These are phyloP conservation scores for Plecturocebus donacophilus DNA, from an alignment of 2,113 vertebrate genomes.

Conservation along the genomic window DNA sequence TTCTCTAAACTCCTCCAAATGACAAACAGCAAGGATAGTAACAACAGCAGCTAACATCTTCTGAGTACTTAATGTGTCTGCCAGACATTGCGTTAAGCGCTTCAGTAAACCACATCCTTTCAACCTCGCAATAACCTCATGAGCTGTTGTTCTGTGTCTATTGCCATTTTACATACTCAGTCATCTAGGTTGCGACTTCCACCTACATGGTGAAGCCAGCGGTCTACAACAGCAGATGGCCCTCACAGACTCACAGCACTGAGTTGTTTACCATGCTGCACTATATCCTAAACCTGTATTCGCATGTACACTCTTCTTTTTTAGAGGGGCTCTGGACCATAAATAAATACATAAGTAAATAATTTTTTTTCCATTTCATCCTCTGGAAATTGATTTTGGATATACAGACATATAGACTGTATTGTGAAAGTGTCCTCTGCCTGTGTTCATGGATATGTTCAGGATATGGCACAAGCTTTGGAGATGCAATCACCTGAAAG, in stretches of 20 bases:
- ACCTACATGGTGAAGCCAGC: background rate
- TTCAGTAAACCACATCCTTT: background rate
- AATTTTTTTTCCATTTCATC: background rate
- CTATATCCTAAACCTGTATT: no score
- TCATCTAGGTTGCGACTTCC: background rate
- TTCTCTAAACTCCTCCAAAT: background rate
- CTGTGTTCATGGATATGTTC: background rate
- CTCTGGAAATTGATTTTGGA: background rate
- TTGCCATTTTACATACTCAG: background rate
- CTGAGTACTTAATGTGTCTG: background rate
- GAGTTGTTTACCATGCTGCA: background rate
- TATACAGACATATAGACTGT: background rate
- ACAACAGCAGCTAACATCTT: background rate
- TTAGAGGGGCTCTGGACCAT: background rate
- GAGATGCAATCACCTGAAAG: background rate
- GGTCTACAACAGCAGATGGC: background rate
- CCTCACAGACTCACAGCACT: rapidly evolving
- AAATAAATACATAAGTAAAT: background rate
- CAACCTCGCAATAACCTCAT: background rate
- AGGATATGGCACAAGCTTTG: rapidly evolving
- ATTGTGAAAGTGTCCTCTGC: background rate
- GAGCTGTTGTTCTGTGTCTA: background rate
- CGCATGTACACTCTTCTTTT: background rate
- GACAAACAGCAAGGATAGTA: rapidly evolving
- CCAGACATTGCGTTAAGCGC: background rate